Conservation (phyloP, 2,797 vertebrate genomes). For the Aeoliscus strigatus region DNA sequence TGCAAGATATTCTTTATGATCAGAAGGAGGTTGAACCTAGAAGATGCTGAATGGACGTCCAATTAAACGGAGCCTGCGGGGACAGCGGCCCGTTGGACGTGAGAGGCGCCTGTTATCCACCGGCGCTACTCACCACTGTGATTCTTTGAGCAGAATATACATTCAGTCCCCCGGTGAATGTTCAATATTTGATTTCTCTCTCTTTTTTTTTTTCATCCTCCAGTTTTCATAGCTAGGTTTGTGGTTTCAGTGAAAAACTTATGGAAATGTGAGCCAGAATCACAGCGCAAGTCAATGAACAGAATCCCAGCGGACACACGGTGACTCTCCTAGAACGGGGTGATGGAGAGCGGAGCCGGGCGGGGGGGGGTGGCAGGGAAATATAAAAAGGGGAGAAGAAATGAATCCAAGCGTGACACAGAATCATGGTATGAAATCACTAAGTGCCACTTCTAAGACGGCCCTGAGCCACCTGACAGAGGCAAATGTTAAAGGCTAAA, state of each 20-base stretch:
- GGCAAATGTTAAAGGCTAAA: constrained; percentile 17
- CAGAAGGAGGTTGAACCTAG: constrained; percentile 72
- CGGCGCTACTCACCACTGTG: constrained; percentile 19
- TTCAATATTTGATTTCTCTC: constrained; percentile 68
- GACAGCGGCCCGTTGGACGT: constrained; percentile 60
- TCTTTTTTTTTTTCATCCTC: constrained; percentile 17
- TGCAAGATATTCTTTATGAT: constrained; percentile 68
- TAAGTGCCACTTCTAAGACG: constrained; percentile 24
- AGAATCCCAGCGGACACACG: constrained; percentile 17
- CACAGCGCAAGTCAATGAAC: constrained; percentile 14
- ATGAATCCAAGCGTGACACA: constrained; percentile 20
- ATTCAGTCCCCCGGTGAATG: constrained; percentile 45
- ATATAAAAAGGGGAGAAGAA: constrained; percentile 16
- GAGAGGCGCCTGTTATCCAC: constrained; percentile 17
- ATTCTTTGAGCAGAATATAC: constrained; percentile 56
- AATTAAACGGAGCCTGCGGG: constrained; percentile 78
- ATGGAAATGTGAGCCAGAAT: constrained; percentile 26
- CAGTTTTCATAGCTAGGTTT: constrained; percentile 43
- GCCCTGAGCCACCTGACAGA: constrained; percentile 8
- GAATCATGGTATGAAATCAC: constrained; percentile 15
- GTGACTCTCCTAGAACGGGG: constrained; percentile 2
- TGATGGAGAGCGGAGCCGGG: constrained; percentile 1
- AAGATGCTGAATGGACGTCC: constrained; percentile 72
- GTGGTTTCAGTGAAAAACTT: constrained; percentile 25
- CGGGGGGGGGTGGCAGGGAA: neutral